Base-by-base conservation (phyloP, 2,888 invertebrate genomes). In the Ligdia adustata region DNA sequence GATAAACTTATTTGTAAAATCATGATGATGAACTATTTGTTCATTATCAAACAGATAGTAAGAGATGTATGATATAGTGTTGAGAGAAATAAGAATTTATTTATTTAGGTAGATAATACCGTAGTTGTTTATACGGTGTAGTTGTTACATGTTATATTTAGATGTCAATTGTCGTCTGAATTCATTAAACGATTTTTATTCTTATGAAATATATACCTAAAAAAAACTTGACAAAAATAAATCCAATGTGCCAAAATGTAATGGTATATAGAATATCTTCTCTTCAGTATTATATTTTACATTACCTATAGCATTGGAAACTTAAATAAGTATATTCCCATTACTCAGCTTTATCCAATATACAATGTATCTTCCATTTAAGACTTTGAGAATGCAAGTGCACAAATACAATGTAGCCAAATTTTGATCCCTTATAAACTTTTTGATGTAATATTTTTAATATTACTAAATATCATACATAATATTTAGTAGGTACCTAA, bases 141-240 rank as follows among this genome's bases (percentile, higher is more conserved):
- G 40, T 20, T 16, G 29, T 37, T 31, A n/a, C 14, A 43, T 46
- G 52, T 58, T 51, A 48, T 51, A 53, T 43, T 54, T 53, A 55
- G 51, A 39, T 27, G 57, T 58, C 58, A 58, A 58, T 58, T 58
- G 51, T 51, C 51, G 28, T 29, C 20, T 32, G 37, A 27, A 47
- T 35, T n/a, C n/a, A n/a, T n/a, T n/a, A n/a, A n/a, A n/a, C n/a
- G 5, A n/a, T n/a, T n/a, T n/a, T n/a, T n/a, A n/a, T n/a, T n/a
- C n/a, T n/a, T n/a, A n/a, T n/a, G n/a, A n/a, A n/a, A n/a, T n/a
- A 15, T 9, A 26, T 2, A 7, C n/a, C 9, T 24, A 13, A 24
- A 27, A 11, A 3, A 37, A 15, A 22, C n/a, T 13, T 13, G 5
- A 2, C 14, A 22, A 5, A n/a, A n/a, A n/a, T n/a, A n/a, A n/a